phyloP scores from a whole-genome alignment of 2,888 invertebrate genomes.

The Diaperis boleti region DNA sequence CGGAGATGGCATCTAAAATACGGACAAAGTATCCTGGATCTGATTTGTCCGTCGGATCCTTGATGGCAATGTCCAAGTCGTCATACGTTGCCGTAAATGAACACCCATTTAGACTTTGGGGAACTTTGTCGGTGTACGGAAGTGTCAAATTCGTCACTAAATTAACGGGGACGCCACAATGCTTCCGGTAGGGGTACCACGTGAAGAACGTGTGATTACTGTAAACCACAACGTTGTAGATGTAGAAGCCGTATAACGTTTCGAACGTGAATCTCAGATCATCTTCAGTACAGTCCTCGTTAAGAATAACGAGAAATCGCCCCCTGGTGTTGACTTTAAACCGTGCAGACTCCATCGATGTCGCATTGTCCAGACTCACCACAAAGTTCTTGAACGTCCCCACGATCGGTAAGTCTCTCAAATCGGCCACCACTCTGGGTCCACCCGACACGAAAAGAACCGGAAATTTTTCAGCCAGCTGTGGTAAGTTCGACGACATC shows the following conservation, averaged over 20 bases:
- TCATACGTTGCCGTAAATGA: not conserved
- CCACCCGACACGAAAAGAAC: no score
- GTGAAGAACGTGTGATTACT: slow-evolving; percentile 22
- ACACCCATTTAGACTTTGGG: not conserved
- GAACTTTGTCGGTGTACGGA: not conserved
- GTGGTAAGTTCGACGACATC: no score
- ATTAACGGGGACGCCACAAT: not conserved
- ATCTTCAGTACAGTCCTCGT: not conserved
- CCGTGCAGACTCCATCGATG: no score
- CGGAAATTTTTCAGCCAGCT: no score
- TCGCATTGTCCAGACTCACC: no score
- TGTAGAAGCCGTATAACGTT: slow-evolving; percentile 14
- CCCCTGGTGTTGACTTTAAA: slow-evolving; percentile 6
- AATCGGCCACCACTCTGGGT: no score
- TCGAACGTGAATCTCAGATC: slow-evolving; percentile 1
- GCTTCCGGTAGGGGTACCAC: slow-evolving; percentile 24
- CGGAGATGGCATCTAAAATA: not conserved
- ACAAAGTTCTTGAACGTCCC: no score
- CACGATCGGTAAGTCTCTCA: no score
- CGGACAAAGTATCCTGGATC: not conserved
- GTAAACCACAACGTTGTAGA: slow-evolving; percentile 22
- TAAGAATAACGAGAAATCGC: slow-evolving; percentile 1
- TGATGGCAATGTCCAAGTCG: not conserved
- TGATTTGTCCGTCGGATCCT: not conserved
- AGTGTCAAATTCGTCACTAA: not conserved